Base-by-base conservation (phyloP, 2,113 vertebrate species). In the Pseudolaguvia tuberculata region DNA sequence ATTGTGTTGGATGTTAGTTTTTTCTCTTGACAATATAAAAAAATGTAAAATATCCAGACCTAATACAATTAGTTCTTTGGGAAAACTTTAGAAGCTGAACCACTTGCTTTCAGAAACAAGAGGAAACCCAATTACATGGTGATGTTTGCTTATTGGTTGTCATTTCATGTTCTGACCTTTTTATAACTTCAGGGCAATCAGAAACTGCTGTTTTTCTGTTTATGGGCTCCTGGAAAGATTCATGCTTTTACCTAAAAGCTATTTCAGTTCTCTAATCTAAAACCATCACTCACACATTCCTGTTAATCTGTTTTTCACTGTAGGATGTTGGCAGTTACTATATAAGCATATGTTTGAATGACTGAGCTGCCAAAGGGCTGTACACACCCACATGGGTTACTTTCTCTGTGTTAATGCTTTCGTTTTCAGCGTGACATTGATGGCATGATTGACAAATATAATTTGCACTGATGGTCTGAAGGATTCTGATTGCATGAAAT, bases 381-480 rank as follows among this genome's bases (percentile, higher is more conserved):
- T 20, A 23, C 25, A 73, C 51, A 29, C 61, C 71, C 53, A 29
- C 58, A 55, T 62, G 70, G 75, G 80, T 75, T 58, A 55, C 55
- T 48, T 52, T 42, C 27, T 71, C 65, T 6, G 0, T 51, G 58
- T 50, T 80, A 72, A 74, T 78, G 70, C 57, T 70, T 76, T 81
- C 71, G 2, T 20, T 73, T 75, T 76, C 58, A 59, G 73, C 48
- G 18, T 70, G 79, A 75, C 78, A 52, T 62, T 75, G 72, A 67
- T 68, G 25, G 55, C 10, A 12, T 77, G 74, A 82, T 61, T 80
- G 79, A 81, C 77, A 83, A 79, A 83, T 81, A 73, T 75, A 79
- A 78, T 80, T 80, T 80, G 79, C 70, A 56, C 72, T 78, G 65
- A 66, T 65, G 45, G 50, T 76, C 73, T 68, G 57, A 76, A 75